Evolutionary conservation across 2,888 invertebrate species (phyloP).

Genomic region (Caenorhabditis doughertyi): DNA sequence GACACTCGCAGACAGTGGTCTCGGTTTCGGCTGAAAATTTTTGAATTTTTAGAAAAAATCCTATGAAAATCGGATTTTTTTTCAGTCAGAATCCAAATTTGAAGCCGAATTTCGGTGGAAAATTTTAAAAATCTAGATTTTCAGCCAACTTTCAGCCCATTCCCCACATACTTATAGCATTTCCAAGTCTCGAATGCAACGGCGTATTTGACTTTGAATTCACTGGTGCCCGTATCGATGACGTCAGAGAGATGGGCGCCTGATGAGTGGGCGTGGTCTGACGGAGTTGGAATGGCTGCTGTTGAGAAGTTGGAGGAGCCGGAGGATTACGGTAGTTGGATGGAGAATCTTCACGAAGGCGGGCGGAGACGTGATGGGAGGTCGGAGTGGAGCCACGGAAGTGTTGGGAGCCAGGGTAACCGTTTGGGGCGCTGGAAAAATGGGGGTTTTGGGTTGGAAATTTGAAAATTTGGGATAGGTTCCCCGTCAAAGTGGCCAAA

Average conservation of each 20-base stretch:
- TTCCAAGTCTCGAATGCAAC: conserved; percentile 50
- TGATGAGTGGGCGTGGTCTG: not conserved
- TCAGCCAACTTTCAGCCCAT: not conserved
- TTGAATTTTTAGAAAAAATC: too few relatives aligned
- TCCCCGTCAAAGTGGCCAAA: too few relatives aligned
- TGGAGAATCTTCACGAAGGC: conserved; percentile 7
- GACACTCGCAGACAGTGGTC: conserved; percentile 40
- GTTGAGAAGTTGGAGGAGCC: not conserved
- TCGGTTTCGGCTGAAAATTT: conserved; percentile 57
- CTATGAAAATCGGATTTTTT: too few relatives aligned
- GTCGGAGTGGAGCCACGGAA: not conserved
- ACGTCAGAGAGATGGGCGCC: not conserved
- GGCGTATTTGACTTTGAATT: conserved; percentile 37
- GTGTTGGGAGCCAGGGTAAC: not conserved
- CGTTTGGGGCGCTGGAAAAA: conserved; percentile 27
- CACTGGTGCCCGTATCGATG: conserved; percentile 2
- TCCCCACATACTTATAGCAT: conserved; percentile 52
- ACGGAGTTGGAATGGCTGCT: not conserved
- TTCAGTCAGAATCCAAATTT: too few relatives aligned
- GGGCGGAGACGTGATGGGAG: not conserved
- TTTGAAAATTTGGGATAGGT: too few relatives aligned
- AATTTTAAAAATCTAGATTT: too few relatives aligned
- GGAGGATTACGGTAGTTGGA: not conserved
- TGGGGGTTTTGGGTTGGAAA: not conserved
- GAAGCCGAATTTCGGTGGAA: too few relatives aligned